Evolutionary conservation across 2,888 invertebrate species (phyloP).

Genomic region (Xylocampa areola): DNA sequence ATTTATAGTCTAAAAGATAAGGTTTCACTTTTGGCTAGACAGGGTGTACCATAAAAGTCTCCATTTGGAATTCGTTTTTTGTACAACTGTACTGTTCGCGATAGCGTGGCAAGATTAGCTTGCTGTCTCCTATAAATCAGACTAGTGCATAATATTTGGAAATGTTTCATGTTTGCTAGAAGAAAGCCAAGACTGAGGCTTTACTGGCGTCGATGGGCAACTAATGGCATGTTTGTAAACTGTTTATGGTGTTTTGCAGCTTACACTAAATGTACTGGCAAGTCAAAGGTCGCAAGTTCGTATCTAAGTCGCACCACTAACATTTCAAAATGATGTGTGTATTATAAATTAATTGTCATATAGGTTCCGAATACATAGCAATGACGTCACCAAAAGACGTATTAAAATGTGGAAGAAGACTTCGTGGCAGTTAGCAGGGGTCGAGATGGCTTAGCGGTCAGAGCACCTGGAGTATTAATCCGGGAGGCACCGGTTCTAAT

Average conservation of each 20-base stretch:
- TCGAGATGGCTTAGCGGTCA: too few relatives aligned
- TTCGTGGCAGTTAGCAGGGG: too few relatives aligned
- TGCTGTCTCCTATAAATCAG: slow-evolving; percentile 55
- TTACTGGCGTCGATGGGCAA: slow-evolving; percentile 39
- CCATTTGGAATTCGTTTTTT: slow-evolving; percentile 47
- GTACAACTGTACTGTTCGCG: slow-evolving; percentile 35
- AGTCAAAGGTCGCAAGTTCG: too few relatives aligned
- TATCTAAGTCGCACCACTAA: too few relatives aligned
- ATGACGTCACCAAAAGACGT: too few relatives aligned
- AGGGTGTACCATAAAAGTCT: slow-evolving; percentile 45
- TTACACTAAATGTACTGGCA: neutral
- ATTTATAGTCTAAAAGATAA: slow-evolving; percentile 50
- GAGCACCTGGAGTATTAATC: too few relatives aligned
- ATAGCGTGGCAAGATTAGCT: slow-evolving; percentile 52
- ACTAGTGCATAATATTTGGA: slow-evolving; percentile 53
- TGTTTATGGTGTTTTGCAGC: slow-evolving; percentile 3
- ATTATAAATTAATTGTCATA: too few relatives aligned
- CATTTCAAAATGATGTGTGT: too few relatives aligned
- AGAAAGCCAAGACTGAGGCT: slow-evolving; percentile 23
- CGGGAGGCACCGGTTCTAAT: too few relatives aligned
- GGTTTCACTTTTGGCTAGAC: slow-evolving; percentile 52
- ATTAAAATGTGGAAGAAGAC: too few relatives aligned
- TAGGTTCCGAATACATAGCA: too few relatives aligned
- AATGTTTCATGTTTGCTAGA: slow-evolving; percentile 52
- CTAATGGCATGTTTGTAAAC: slow-evolving; percentile 19